phyloP scores from a whole-genome alignment of 2,888 invertebrate genomes.

The Drosophila buzzatii region DNA sequence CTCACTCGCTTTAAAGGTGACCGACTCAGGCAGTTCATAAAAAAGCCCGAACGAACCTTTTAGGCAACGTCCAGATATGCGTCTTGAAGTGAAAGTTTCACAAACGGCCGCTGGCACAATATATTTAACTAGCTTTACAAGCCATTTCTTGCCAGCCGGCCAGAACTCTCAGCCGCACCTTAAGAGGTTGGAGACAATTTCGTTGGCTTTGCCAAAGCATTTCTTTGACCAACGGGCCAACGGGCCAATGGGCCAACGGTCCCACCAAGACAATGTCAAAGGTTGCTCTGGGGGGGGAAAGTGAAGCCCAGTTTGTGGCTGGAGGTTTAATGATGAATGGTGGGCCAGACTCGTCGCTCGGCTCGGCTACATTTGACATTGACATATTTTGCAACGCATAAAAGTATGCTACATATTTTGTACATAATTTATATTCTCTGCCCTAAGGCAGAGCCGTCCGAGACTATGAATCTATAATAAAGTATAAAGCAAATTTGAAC shows the following conservation, averaged over 20 bases:
- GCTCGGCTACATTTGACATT: slow-evolving; percentile 68
- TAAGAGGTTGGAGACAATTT: slow-evolving; percentile 66
- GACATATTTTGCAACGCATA: slow-evolving; percentile 74
- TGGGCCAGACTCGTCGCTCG: slow-evolving; percentile 55
- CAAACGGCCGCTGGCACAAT: slow-evolving; percentile 70
- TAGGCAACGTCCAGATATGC: slow-evolving; percentile 17
- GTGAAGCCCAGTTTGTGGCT: slow-evolving; percentile 30
- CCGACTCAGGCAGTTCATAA: slow-evolving; percentile 51
- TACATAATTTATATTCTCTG: slow-evolving; percentile 49
- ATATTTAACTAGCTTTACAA: slow-evolving; percentile 75
- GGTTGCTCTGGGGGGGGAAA: slow-evolving; percentile 44
- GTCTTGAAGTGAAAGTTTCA: slow-evolving; percentile 52
- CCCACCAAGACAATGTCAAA: slow-evolving; percentile 54
- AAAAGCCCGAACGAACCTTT: slow-evolving; percentile 35
- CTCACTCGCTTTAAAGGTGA: slow-evolving; percentile 56
- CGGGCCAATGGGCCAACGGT: slow-evolving; percentile 30
- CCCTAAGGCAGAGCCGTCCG: slow-evolving; percentile 15
- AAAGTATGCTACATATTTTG: slow-evolving; percentile 68
- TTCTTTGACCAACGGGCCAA: slow-evolving; percentile 52
- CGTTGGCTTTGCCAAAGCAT: slow-evolving; percentile 39
- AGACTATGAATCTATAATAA: slow-evolving; percentile 33
- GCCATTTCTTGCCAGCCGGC: slow-evolving; percentile 50
- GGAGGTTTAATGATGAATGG: slow-evolving; percentile 69
- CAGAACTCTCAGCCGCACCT: slow-evolving; percentile 60
- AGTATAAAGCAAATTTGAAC: slow-evolving; percentile 37